Conservation (phyloP, 2,888 invertebrate species). For the Drosophila barbarae region DNA sequence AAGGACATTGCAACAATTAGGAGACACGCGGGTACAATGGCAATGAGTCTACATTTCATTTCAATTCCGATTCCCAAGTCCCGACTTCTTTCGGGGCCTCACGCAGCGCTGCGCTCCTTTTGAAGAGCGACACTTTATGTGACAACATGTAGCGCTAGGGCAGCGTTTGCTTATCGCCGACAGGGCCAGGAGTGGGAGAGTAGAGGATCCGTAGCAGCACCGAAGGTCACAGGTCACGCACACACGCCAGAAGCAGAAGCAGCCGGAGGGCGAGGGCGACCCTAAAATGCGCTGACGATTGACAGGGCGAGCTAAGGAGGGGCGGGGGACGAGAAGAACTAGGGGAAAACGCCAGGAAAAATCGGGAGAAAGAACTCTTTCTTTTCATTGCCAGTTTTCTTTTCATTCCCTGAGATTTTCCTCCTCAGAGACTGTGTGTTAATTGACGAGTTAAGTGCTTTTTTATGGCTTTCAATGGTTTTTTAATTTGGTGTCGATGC, state of each 20-base stretch:
- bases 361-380: background rate
- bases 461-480: constrained; percentile 74
- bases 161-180: constrained; percentile 39
- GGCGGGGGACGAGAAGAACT: constrained; percentile 34
- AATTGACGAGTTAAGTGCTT: constrained; percentile 75
- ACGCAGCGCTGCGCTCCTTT: constrained; percentile 60
- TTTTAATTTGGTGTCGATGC: constrained; percentile 76
- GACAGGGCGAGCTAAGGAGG: constrained; percentile 25
- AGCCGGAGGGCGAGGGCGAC: constrained; percentile 5
- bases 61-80: constrained; percentile 23
- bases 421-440: constrained; percentile 49
- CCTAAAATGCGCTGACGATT: constrained; percentile 65
- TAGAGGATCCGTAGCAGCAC: background rate
- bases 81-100: constrained; percentile 44
- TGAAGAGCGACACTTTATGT: constrained; percentile 70
- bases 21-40: constrained; percentile 43
- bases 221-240: constrained; percentile 62
- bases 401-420: constrained; percentile 4
- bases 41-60: constrained; percentile 35
- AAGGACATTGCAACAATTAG: constrained; percentile 73
- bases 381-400: background rate
- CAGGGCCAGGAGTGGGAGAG: constrained; percentile 15
- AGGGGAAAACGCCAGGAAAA: constrained; percentile 39
- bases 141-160: constrained; percentile 63
- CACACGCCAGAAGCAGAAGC: constrained; percentile 26